Percentiles rank a stretch among this genome's conserved stretches.
Evolutionary conservation across 2,888 invertebrate species (phyloP).

Genomic region (Zele albiditarsus): DNA sequence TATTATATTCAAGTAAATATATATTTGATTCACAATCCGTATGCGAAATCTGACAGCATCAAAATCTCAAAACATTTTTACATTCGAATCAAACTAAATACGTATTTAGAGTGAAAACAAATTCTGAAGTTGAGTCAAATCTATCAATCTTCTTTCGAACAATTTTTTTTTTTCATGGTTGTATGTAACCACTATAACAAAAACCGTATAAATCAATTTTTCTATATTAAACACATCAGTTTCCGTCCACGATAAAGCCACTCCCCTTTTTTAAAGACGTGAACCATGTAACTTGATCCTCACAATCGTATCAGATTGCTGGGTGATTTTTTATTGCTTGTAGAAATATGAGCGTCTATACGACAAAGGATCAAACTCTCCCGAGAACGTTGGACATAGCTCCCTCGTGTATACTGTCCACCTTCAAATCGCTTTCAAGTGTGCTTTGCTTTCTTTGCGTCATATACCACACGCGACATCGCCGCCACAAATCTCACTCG

Average conservation of each 20-base stretch:
- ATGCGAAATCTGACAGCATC: neutral
- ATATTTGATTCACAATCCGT: neutral
- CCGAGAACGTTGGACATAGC: neutral
- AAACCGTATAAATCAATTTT: slow-evolving; percentile 1
- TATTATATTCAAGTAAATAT: neutral
- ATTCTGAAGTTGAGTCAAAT: too few species aligned
- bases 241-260: slow-evolving; percentile 10
- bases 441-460: slow-evolving; percentile 14
- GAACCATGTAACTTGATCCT: slow-evolving; percentile 32
- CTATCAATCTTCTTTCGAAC: too few species aligned
- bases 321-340: slow-evolving; percentile 40
- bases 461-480: slow-evolving; percentile 18
- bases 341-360: slow-evolving; percentile 40
- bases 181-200: neutral
- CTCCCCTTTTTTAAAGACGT: slow-evolving; percentile 13
- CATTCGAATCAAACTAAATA: too few species aligned
- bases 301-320: slow-evolving; percentile 37
- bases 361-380: slow-evolving; percentile 31
- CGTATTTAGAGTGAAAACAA: too few species aligned
- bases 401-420: slow-evolving; percentile 22
- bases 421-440: slow-evolving; percentile 35
- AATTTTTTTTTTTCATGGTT: too few species aligned
- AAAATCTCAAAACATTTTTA: neutral
- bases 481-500: slow-evolving; percentile 27
- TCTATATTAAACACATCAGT: neutral